Evolutionary conservation across 2,113 vertebrate genomes (phyloP).

Genomic region (Rostratula benghalensis): DNA sequence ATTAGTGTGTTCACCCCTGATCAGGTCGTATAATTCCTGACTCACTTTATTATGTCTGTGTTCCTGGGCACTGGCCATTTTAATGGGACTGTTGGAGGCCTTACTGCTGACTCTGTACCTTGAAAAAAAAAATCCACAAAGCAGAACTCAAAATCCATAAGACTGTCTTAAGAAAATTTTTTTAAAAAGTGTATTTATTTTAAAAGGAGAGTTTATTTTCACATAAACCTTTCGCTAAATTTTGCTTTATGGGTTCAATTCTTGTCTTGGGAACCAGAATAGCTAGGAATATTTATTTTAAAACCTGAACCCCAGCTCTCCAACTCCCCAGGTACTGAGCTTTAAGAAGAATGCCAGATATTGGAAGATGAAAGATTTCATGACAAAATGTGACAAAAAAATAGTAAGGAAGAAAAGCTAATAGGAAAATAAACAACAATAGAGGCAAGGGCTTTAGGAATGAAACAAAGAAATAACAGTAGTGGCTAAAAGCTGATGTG

Average conservation of each 20-base stretch:
- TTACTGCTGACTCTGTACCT: not conserved
- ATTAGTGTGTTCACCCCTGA: not conserved
- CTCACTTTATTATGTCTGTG: not conserved
- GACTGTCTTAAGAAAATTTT: not conserved
- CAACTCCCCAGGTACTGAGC: not conserved
- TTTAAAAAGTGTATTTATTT: not conserved
- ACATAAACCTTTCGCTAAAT: not conserved
- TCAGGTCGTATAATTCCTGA: not conserved
- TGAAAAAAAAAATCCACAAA: not conserved
- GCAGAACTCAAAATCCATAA: not conserved
- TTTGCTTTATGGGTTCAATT: not conserved
- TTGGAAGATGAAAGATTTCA: not conserved
- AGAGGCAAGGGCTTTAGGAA: not conserved
- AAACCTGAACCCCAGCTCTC: not conserved
- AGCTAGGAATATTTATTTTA: not conserved
- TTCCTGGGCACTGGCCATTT: not conserved
- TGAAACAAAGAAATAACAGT: not conserved
- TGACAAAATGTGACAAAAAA: not conserved
- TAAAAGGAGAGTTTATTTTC: not conserved
- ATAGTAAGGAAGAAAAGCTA: not conserved
- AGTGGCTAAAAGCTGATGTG: not conserved
- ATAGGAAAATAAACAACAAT: not conserved
- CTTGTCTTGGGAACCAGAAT: not conserved
- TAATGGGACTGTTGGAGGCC: not conserved
- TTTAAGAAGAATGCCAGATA: not conserved